Evolutionary conservation across 2,797 vertebrate species (phyloP).

Genomic region (Hephaestus fuliginosus): DNA sequence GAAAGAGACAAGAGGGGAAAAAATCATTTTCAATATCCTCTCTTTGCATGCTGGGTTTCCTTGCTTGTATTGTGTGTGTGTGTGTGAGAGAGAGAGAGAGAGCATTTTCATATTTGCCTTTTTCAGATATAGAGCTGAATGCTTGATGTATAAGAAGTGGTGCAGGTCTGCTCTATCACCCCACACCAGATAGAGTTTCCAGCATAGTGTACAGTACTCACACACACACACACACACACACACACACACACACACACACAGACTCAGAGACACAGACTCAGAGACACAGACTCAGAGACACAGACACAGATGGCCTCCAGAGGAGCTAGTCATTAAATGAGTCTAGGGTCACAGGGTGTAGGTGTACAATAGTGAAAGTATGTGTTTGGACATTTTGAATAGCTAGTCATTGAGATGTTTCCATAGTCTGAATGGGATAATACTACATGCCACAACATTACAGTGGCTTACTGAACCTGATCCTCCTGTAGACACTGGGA

Average conservation of each 20-base stretch:
- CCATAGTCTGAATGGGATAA: slow-evolving; percentile 70
- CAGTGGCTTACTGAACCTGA: slow-evolving; percentile 67
- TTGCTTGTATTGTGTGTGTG: slow-evolving; percentile 30
- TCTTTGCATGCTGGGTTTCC: slow-evolving; percentile 68
- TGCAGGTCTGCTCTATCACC: slow-evolving; percentile 73
- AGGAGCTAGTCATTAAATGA: slow-evolving; percentile 74
- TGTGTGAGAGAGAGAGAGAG: slow-evolving; percentile 18
- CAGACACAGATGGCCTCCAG: slow-evolving; percentile 68
- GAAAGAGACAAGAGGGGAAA: slow-evolving; percentile 79
- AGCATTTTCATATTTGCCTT: slow-evolving; percentile 60
- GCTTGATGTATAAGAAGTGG: slow-evolving; percentile 74
- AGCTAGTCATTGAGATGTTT: slow-evolving; percentile 78
- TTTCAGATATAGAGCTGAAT: slow-evolving; percentile 63
- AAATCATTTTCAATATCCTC: slow-evolving; percentile 83
- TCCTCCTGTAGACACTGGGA: slow-evolving; percentile 64
- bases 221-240: slow-evolving; percentile 39
- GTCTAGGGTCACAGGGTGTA: slow-evolving; percentile 67
- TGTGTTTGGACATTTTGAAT: slow-evolving; percentile 79
- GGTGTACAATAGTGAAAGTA: slow-evolving; percentile 77
- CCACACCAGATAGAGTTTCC: slow-evolving; percentile 81
- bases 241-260: slow-evolving; percentile 49
- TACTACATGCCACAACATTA: slow-evolving; percentile 65
- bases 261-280: too few species aligned
- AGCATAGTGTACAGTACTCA: slow-evolving; percentile 62
- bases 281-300: slow-evolving; percentile 28